Conservation (phyloP, 2,113 vertebrate species). For the Dipodomys ordii region DNA sequence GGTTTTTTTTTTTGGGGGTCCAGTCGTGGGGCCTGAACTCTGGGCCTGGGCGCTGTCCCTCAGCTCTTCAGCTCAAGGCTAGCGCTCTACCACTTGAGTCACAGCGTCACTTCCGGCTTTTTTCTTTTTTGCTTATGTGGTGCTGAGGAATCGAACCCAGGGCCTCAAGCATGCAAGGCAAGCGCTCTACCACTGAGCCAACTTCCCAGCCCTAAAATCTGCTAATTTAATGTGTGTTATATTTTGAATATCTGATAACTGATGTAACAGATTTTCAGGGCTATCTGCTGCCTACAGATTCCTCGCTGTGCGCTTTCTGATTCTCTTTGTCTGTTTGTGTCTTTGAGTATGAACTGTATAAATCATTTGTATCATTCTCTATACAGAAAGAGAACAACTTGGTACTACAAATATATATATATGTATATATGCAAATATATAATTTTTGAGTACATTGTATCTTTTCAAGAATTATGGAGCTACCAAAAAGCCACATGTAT, state of each 20-base stretch:
- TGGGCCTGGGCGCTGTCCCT: too few relatives aligned
- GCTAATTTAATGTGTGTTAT: neutral
- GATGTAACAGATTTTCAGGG: neutral
- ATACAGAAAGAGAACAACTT: constrained; percentile 13
- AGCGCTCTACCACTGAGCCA: too few relatives aligned
- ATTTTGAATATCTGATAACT: neutral
- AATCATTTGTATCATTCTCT: neutral
- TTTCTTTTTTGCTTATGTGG: too few relatives aligned
- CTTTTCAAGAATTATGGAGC: neutral
- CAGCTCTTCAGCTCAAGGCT: too few relatives aligned
- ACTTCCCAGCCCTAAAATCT: neutral
- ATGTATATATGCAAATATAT: neutral
- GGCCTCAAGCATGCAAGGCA: too few relatives aligned
- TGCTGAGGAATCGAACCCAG: too few relatives aligned
- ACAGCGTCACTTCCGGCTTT: too few relatives aligned
- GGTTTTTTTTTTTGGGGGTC: neutral
- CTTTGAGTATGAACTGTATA: constrained; percentile 6
- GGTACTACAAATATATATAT: neutral
- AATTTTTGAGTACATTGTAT: neutral
- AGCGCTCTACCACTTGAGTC: too few relatives aligned
- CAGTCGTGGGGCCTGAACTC: too few relatives aligned
- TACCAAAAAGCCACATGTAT: neutral
- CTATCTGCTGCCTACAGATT: constrained; percentile 14
- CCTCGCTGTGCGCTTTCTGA: neutral
- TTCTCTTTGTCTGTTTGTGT: neutral